Evolutionary conservation across 2,888 invertebrate genomes (phyloP).

Genomic region (Hecatera dysodea): DNA sequence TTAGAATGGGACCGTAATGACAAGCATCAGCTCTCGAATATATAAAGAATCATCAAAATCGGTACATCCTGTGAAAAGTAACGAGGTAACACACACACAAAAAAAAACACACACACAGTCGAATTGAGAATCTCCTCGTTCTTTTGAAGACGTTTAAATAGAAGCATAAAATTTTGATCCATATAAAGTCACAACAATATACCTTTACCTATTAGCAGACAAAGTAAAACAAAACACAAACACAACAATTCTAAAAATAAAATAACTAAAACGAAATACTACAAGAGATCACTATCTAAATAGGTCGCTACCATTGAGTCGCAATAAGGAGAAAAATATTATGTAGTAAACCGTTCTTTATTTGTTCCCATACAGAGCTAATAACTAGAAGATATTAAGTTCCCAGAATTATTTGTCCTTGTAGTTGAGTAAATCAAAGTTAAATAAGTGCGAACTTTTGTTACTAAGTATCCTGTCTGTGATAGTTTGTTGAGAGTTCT

Average conservation of each 20-base stretch:
- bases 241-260: slow-evolving; percentile 25
- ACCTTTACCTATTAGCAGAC: neutral
- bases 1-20: too few relatives aligned
- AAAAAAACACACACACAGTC: too few relatives aligned
- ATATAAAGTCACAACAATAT: neutral
- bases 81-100: too few relatives aligned
- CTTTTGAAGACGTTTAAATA: too few relatives aligned
- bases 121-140: too few relatives aligned
- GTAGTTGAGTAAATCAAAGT: slow-evolving; percentile 16
- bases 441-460: slow-evolving; percentile 1
- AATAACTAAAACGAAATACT: slow-evolving; percentile 16
- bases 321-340: slow-evolving; percentile 43
- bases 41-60: too few relatives aligned
- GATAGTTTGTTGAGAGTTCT: neutral
- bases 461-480: neutral
- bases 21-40: too few relatives aligned
- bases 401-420: slow-evolving; percentile 22
- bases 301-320: slow-evolving; percentile 42
- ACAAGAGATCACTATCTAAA: slow-evolving; percentile 52
- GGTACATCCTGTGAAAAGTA: too few relatives aligned
- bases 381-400: slow-evolving; percentile 31
- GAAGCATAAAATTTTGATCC: neutral
- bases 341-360: slow-evolving; percentile 44
- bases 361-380: slow-evolving; percentile 24
- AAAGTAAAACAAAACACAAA: slow-evolving; percentile 15